Evolutionary conservation across 1,140 invertebrate species (phyloP).

Genomic region (Dryas iulia): DNA sequence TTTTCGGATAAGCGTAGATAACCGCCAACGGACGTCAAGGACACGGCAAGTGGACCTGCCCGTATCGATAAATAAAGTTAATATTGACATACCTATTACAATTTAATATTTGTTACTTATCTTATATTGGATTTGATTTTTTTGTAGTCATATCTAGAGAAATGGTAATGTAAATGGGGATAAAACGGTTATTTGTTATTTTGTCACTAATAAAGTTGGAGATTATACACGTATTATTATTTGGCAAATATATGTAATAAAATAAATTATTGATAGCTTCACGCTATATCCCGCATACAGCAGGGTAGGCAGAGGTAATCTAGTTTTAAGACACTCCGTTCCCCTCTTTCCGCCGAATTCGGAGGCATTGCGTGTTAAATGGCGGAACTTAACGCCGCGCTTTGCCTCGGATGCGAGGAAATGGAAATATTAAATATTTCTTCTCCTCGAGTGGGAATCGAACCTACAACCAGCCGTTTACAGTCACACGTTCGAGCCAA

Average conservation of each 20-base stretch:
- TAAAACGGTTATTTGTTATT: neutral
- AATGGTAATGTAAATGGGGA: neutral
- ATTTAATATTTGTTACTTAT: neutral
- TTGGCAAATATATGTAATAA: neutral
- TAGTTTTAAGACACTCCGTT: no score
- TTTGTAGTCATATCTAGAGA: neutral
- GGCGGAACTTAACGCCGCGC: no score
- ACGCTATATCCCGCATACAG: no score
- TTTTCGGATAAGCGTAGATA: conserved; percentile 33
- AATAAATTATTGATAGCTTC: conserved; percentile 1
- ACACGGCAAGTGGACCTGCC: conserved; percentile 18
- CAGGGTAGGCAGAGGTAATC: no score
- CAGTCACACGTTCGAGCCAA: no score
- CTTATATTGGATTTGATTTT: neutral
- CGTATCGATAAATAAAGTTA: conserved; percentile 23
- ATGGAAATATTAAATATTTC: no score
- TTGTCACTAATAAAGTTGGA: neutral
- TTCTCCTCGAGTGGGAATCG: no score
- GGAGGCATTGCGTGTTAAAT: no score
- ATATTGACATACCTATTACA: conserved; percentile 8
- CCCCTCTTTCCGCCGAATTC: no score
- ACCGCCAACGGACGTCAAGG: conserved; percentile 27
- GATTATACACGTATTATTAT: neutral
- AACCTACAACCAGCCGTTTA: no score
- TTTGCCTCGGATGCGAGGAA: no score